phyloP scores from a whole-genome alignment of 2,113 vertebrate species.

The Poicephalus gulielmi region DNA sequence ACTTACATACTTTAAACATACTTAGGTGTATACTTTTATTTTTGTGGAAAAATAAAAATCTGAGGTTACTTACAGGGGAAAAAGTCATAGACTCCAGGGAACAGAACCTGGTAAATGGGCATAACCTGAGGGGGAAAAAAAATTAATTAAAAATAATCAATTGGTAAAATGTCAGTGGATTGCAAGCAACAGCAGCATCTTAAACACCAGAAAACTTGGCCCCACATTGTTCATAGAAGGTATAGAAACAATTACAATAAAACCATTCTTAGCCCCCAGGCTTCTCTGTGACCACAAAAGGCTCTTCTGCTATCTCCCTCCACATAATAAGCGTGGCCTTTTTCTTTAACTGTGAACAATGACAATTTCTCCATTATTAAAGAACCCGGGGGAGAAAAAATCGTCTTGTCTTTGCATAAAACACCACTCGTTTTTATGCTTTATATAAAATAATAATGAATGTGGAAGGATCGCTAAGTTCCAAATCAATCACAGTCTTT shows the following conservation, averaged over 20 bases:
- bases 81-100: background rate
- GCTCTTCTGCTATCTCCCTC: background rate
- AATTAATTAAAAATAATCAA: background rate
- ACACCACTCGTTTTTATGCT: slow-evolving; percentile 37
- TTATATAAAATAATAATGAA: slow-evolving; percentile 70
- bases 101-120: background rate
- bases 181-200: background rate
- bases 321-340: background rate
- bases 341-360: slow-evolving; percentile 26
- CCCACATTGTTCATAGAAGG: background rate
- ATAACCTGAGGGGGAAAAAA: background rate
- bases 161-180: background rate
- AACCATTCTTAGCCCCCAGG: background rate
- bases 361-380: slow-evolving; percentile 27
- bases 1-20: background rate
- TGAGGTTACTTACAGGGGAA: background rate
- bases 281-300: background rate
- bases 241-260: background rate
- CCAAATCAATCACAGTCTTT: slow-evolving; percentile 65
- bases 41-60: background rate
- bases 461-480: slow-evolving; percentile 64
- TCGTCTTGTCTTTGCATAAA: slow-evolving; percentile 22
- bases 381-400: background rate
- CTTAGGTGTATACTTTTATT: background rate
- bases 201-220: background rate